Conservation (phyloP, 2,888 invertebrate genomes). For the Caenorhabditis sp. region DNA sequence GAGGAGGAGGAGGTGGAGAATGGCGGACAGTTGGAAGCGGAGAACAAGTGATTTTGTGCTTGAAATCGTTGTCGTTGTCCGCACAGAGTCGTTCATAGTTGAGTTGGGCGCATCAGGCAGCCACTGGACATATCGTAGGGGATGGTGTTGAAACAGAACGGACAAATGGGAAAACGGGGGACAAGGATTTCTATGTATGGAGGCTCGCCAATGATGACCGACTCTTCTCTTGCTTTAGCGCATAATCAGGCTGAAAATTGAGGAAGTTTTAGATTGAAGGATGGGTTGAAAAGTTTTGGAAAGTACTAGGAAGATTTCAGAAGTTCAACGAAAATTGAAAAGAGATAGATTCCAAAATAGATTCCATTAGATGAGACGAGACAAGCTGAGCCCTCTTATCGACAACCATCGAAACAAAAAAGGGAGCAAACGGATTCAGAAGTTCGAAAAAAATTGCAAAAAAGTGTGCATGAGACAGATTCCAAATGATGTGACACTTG, state of each 20-base stretch:
- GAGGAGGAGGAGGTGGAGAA: conserved; percentile 59
- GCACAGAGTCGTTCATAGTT: conserved; percentile 68
- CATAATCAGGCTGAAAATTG: conserved; percentile 62
- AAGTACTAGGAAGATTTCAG: not conserved
- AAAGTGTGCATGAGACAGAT: conserved; percentile 35
- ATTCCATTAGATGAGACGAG: not conserved
- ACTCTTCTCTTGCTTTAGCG: conserved; percentile 61
- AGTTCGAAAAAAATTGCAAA: conserved; percentile 26
- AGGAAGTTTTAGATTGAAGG: not conserved
- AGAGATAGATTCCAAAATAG: conserved; percentile 1
- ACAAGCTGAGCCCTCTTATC: not conserved
- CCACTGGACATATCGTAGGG: conserved; percentile 63
- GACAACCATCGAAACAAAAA: conserved; percentile 20
- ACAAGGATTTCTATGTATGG: conserved; percentile 46
- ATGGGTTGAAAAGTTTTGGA: too few species aligned
- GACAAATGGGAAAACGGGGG: conserved; percentile 34
- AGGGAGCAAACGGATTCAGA: conserved; percentile 29
- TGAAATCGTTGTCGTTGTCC: conserved; percentile 66
- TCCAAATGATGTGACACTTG: conserved; percentile 14
- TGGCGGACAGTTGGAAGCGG: conserved; percentile 63
- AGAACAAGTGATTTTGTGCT: conserved; percentile 58
- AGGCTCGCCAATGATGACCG: conserved; percentile 55
- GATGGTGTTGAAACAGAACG: conserved; percentile 24
- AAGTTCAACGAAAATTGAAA: not conserved
- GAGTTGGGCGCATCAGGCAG: conserved; percentile 67